Conservation (phyloP, 2,113 vertebrate species). For the Heteronetta atricapilla region DNA sequence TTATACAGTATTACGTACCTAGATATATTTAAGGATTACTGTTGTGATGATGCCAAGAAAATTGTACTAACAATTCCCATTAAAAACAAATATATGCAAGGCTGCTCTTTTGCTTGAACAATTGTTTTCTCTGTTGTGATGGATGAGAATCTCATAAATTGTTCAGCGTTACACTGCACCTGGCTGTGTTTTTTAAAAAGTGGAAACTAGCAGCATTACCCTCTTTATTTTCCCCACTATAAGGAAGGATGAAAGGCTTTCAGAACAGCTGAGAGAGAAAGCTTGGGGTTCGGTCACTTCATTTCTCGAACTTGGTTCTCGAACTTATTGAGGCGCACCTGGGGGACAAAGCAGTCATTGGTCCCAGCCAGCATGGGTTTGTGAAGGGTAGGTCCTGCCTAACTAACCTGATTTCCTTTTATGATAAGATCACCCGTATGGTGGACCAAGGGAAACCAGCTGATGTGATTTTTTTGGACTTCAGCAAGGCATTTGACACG, state of each 20-base stretch:
- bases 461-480: too few species aligned
- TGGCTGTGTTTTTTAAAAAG: neutral
- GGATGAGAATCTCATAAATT: neutral
- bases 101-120: neutral
- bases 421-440: too few species aligned
- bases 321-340: too few species aligned
- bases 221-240: neutral
- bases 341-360: too few species aligned
- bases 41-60: neutral
- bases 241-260: neutral
- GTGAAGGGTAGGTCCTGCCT: too few species aligned
- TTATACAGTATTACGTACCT: neutral
- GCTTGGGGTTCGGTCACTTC: neutral
- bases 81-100: neutral
- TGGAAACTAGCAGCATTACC: neutral
- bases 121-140: neutral
- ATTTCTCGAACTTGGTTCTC: too few species aligned
- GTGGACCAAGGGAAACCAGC: too few species aligned
- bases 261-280: neutral
- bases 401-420: too few species aligned
- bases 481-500: too few species aligned
- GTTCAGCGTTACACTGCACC: neutral
- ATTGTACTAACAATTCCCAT: neutral
- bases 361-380: too few species aligned
- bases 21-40: neutral